Evolutionary conservation across 2,888 invertebrate species (phyloP), one percentile per base, ranked within the genome.

Genomic region (Morpho deidamia): DNA sequence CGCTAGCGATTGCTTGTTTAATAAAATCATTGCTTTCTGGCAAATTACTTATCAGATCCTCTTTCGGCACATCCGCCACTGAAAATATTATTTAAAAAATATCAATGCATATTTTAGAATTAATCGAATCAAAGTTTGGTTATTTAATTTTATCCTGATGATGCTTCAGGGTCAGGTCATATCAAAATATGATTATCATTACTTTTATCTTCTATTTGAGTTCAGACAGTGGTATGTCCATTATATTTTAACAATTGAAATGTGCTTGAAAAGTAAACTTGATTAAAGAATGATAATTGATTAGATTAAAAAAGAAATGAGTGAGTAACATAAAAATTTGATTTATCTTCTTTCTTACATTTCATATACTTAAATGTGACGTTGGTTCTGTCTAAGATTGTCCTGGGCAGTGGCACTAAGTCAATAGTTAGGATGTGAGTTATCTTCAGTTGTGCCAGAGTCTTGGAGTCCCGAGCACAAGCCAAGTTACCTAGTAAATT

Each of bases 21-120:
- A 98, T 96, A 70, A 96, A 98, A 5, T 91, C 85, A 70, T 93
- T 93, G 51, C 95, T 93, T 44, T 94, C 93, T 60, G 95, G 94
- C 62, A 97, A 92, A 70, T 95, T 92, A 61, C 92, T 93, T 41
- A 98, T 87, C 39, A 98, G 84, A 80, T 98, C 97, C 72, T 96
- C 96, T 67, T 95, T 93, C 0, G 96, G 94, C 76, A 95, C 93
- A 82, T 97, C 97, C 1, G 95, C 94, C 72, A 96, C 93, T 94
- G 71, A n/a, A 83, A 81, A 57, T 12, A 11, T 11, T 44, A 12
- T 34, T 7, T 8, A 47, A 32, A 44, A 23, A 44, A 8, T 1
- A 10, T 11, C 8, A 11, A 37, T 40, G 10, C 12, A 11, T 45
- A 42, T 40, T 35, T 23, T n/a, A 12, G 9, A 23, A 41, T 5